Base-by-base conservation (phyloP, 1,140 invertebrate genomes). In the Temnothorax longispinosus region DNA sequence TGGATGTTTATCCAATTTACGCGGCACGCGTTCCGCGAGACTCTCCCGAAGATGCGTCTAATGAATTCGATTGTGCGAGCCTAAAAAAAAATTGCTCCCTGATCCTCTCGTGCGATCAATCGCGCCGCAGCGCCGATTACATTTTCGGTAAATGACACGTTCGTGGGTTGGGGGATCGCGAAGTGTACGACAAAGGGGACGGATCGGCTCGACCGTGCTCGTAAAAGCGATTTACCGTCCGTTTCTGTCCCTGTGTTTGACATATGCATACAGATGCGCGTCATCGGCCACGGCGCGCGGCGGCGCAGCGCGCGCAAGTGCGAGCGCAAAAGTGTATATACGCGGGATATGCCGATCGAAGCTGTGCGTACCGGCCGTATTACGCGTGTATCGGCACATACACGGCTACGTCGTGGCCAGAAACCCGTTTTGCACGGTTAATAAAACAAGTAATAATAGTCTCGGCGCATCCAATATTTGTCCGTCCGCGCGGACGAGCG, bases 401-500 rank as follows among this genome's bases (percentile, higher is more conserved):
- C 41, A 62, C 80, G 52, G 35, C 15, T 58, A 56, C 32, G 69
- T 60, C 56, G 54, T n/a, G 69, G 41, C 69, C 56, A 77, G 78
- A 86, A 86, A 89, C 86, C 86, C 84, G 71, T 81, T 69, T 60
- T 13, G 62, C 32, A 82, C 56, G 77, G 41, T 54, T 76, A 62
- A 89, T 89, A 82, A 90, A 90, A 87, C 88, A 75, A 90, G 85
- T 89, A 90, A 90, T 90, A 90, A 87, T 90, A 74, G 72, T 84
- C 56, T 44, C 47, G 15, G 84, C 60, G 54, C 54, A 64, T 54
- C 35, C 75, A 72, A 89, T 89, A 89, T 86, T 89, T 82, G 82
- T 71, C 62, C 58, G 87, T 72, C 78, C 87, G 54, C 38, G 58
- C 60, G n/a, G 27, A 13, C 18, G 54, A 35, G 52, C 69, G 41